Evolutionary conservation across 2,797 vertebrate species (phyloP).

Genomic region (Pogonophryne albipinna): DNA sequence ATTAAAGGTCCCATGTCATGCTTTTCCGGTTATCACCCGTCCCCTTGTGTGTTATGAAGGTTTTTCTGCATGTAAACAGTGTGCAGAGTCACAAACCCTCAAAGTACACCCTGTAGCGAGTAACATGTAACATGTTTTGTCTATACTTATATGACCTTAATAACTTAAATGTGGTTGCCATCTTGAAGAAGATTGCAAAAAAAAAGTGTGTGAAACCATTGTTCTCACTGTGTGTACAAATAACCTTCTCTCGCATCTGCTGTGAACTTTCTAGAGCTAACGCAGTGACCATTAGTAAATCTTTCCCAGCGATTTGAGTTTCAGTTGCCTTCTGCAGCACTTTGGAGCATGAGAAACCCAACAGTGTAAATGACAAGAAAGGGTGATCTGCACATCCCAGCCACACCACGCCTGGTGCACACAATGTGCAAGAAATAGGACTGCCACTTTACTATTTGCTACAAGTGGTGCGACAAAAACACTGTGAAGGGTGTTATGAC

Average conservation of each 20-base stretch:
- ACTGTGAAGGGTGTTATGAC: not conserved
- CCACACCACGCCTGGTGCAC: constrained; percentile 73
- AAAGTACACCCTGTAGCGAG: too few relatives aligned
- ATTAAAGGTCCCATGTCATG: not conserved
- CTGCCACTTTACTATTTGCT: not conserved
- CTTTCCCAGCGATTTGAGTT: not conserved
- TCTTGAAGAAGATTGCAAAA: not conserved
- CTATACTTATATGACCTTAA: not conserved
- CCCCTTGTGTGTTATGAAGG: too few relatives aligned
- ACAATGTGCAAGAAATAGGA: constrained; percentile 11
- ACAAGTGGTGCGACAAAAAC: not conserved
- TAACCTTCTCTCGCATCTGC: not conserved
- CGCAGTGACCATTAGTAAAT: not conserved
- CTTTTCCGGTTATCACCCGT: too few relatives aligned
- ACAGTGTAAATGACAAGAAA: constrained; percentile 73
- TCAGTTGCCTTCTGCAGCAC: constrained; percentile 73
- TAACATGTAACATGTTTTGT: not conserved
- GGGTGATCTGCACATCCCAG: constrained; percentile 88
- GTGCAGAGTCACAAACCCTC: too few relatives aligned
- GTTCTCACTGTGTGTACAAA: not conserved
- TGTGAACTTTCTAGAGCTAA: not conserved
- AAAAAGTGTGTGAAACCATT: not conserved
- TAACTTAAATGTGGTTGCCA: not conserved
- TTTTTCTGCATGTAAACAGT: too few relatives aligned
- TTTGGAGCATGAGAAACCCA: constrained; percentile 54